Evolutionary conservation across 2,113 vertebrate species (phyloP).

Genomic region (Mixornis gularis): DNA sequence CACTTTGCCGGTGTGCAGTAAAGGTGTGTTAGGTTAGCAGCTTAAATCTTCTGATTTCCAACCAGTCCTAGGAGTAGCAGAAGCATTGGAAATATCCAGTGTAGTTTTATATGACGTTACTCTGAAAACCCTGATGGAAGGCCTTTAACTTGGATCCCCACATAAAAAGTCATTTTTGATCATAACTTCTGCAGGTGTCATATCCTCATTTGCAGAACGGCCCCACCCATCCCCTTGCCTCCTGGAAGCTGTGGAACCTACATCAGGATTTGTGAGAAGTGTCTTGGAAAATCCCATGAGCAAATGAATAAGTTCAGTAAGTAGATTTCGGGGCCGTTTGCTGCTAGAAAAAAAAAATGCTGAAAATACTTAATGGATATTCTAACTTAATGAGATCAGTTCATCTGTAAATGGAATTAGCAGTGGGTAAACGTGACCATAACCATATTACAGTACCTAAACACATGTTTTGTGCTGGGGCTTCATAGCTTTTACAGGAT

Average conservation of each 20-base stretch:
- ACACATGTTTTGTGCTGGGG: neutral
- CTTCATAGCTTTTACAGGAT: neutral
- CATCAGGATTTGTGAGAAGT: neutral
- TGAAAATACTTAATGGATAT: neutral
- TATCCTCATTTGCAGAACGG: neutral
- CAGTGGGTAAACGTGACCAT: neutral
- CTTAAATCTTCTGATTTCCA: neutral
- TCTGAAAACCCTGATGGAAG: neutral
- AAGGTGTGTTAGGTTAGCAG: neutral
- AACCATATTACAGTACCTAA: neutral
- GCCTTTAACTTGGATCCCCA: neutral
- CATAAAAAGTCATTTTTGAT: neutral
- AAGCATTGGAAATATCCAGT: neutral
- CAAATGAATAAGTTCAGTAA: neutral
- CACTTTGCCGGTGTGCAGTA: neutral
- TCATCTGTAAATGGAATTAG: neutral
- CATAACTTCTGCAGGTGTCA: neutral
- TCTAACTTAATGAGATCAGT: constrained; percentile 10
- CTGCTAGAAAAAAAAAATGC: neutral
- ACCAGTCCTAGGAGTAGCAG: neutral
- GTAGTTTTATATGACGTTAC: neutral
- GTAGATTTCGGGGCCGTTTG: neutral
- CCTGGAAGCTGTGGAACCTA: neutral
- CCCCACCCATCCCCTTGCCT: neutral
- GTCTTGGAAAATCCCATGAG: neutral